These are phyloP conservation scores for Meloe dianella DNA, from an alignment of 2,888 invertebrate genomes.

Conservation along the genomic window DNA sequence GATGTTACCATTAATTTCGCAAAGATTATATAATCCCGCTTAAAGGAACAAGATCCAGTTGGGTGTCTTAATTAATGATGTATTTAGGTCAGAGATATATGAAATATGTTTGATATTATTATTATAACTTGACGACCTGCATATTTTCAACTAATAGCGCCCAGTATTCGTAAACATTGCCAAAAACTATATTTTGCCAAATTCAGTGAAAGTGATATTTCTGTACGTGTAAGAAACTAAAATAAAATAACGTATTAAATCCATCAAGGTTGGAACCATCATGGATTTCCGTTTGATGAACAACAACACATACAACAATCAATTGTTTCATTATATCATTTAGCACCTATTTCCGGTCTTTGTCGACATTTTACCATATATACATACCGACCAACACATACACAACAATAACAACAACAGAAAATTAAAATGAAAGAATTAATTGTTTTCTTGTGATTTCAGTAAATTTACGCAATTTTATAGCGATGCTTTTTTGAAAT, in stretches of 20 bases:
- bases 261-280: constrained; percentile 45
- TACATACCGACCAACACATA: constrained; percentile 3
- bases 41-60: constrained; percentile 16
- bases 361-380: constrained; percentile 19
- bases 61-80: constrained; percentile 31
- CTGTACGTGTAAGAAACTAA: neutral
- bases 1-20: constrained; percentile 10
- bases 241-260: constrained; percentile 12
- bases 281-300: constrained; percentile 46
- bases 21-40: constrained; percentile 12
- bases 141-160: constrained; percentile 30
- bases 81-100: constrained; percentile 42
- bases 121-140: constrained; percentile 40
- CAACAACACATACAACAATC: constrained; percentile 32
- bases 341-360: constrained; percentile 44
- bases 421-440: neutral
- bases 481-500: neutral
- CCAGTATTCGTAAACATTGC: constrained; percentile 38
- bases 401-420: constrained; percentile 15
- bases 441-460: constrained; percentile 29
- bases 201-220: constrained; percentile 46
- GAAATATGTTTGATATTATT: constrained; percentile 41
- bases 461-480: constrained; percentile 30
- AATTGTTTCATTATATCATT: constrained; percentile 47
- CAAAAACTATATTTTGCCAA: constrained; percentile 38